Evolutionary conservation across 2,888 invertebrate genomes (phyloP), one percentile per base, ranked within the genome.

Genomic region (Bruchidius siliquastri): DNA sequence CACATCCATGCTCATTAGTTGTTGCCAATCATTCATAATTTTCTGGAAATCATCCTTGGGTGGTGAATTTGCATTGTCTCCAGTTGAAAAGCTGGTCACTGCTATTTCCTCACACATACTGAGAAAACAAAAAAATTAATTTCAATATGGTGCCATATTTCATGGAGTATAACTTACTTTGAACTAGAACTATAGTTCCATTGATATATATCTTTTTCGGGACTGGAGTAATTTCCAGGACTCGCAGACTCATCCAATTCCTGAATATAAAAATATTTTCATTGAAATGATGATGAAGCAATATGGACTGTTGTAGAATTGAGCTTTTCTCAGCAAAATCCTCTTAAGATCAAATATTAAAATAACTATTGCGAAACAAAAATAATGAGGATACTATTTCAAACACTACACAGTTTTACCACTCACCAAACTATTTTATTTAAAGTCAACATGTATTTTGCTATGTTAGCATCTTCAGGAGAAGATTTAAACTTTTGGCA

Each of bases 11-110:
- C 84, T 85, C 69, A 88, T 87, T 73, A 88, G 83, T 71, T 88
- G 88, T 75, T 88, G 87, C 88, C 88, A 89, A 74, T 89, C 89
- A 71, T 83, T 86, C 75, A 89, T 85, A 76, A 88, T 87, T 82
- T 87, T 87, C 69, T 87, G 86, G 80, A 87, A 88, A 79, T 89
- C 89, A 73, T 88, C 88, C 76, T 86, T 86, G 30, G 84, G 83
- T 72, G 84, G 84, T 67, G 82, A 81, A 4, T 69, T 26, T 26
- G 75, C 22, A 20, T 76, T 75, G 72, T 80, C 77, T 69, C 79
- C 79, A 75, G 73, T 84, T 70, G 83, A 82, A 77, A 84, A 84
- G 70, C 85, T 85, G 10, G 86, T 82, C 69, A 83, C 82, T 6
- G 85, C 87, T 78, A 86, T 81, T 78, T 87, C 87, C 21, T 87